Conservation (phyloP, 2,888 invertebrate species). For the Molorchus minor region DNA sequence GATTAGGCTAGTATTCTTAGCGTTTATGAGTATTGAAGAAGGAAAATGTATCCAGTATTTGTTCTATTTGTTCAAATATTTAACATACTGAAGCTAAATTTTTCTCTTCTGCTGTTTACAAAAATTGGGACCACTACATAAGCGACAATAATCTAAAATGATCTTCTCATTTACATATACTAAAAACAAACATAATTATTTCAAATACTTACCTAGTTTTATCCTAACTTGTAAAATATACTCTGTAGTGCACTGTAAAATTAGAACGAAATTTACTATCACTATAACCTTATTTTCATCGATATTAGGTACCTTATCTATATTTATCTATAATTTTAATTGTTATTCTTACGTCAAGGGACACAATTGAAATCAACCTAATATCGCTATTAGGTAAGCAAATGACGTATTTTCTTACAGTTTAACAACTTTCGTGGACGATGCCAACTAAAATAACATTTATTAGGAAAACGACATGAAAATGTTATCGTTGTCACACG, state of each 20-base stretch:
- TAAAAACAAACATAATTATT: not conserved
- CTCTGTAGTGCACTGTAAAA: not conserved
- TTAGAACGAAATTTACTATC: not conserved
- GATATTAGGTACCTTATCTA: conserved; percentile 11
- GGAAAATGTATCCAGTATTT: too few species aligned
- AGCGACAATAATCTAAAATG: not conserved
- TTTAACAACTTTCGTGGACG: too few species aligned
- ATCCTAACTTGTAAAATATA: not conserved
- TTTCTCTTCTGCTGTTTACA: too few species aligned
- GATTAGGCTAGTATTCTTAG: too few species aligned
- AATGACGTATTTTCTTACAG: not conserved
- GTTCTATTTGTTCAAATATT: too few species aligned
- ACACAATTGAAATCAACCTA: conserved; percentile 1
- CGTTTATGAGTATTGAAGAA: too few species aligned
- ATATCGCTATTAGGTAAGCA: not conserved
- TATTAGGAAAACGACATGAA: too few species aligned
- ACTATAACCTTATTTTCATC: not conserved
- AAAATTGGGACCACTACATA: too few species aligned
- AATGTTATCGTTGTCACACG: too few species aligned
- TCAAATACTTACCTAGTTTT: conserved; percentile 4
- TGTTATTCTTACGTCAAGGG: conserved; percentile 9
- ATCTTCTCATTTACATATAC: not conserved
- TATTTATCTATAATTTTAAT: not conserved
- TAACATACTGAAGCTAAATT: too few species aligned
- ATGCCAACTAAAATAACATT: too few species aligned